A percentile compares a stretch with the other conserved stretches of the same genome.
Conservation (phyloP, 1,140 invertebrate genomes). For the Tetramorium parvispinum region DNA sequence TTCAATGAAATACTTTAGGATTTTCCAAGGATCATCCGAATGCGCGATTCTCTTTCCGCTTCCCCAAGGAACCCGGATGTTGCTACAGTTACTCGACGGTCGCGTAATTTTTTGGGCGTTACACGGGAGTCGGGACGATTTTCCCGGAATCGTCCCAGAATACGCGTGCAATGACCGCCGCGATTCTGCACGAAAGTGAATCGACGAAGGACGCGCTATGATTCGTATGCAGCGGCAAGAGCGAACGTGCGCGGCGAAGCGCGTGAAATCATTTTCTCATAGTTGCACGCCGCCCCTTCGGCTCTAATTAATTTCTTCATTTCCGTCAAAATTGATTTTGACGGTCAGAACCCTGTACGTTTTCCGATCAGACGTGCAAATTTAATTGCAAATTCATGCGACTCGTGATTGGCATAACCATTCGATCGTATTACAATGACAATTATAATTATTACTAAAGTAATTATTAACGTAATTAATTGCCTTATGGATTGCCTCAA, state of each 20-base stretch:
- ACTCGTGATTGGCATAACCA: not conserved
- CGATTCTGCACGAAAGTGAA: slow-evolving; percentile 28
- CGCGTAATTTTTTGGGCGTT: slow-evolving; percentile 15
- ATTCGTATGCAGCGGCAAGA: slow-evolving; percentile 60
- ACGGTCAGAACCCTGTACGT: not conserved
- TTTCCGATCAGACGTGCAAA: not conserved
- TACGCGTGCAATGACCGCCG: not conserved
- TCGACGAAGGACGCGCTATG: slow-evolving; percentile 47
- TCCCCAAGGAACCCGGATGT: not conserved
- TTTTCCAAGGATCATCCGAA: not conserved
- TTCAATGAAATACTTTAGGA: not conserved
- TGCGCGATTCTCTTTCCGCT: not conserved
- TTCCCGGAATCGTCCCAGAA: not conserved
- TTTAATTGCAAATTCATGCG: not conserved
- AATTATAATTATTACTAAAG: not conserved
- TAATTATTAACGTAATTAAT: not conserved
- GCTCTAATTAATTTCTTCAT: slow-evolving; percentile 11
- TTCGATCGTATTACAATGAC: not conserved
- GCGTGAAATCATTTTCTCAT: slow-evolving; percentile 46
- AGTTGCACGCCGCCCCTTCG: not conserved
- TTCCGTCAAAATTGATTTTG: slow-evolving; percentile 5
- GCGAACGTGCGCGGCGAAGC: slow-evolving; percentile 55
- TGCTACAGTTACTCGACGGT: not conserved
- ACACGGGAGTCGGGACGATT: not conserved
- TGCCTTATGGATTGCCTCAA: not conserved